A percentile compares a stretch with the other conserved stretches of the same genome.
phyloP scores from a whole-genome alignment of 2,797 vertebrate genomes.

The Arrhamphus sclerolepis region DNA sequence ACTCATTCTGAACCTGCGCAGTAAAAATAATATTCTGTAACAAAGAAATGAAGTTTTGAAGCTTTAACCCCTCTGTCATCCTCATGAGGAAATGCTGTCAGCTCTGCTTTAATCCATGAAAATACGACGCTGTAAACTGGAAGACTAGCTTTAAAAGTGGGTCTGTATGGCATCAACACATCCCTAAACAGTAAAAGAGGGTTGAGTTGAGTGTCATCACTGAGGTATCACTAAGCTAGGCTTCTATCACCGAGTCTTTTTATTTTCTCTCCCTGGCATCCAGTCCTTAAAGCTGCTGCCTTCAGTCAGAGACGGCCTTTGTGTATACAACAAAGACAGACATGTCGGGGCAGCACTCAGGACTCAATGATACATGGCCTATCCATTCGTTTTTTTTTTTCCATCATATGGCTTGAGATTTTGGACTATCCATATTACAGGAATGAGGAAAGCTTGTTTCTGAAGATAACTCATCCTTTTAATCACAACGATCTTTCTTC shows the following conservation, averaged over 20 bases:
- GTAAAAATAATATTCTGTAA: background rate
- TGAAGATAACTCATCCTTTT: too few species aligned
- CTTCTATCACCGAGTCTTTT: slow-evolving; percentile 63
- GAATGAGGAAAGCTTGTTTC: background rate
- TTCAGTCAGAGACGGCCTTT: slow-evolving; percentile 53
- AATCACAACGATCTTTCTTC: too few species aligned
- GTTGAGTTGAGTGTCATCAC: slow-evolving; percentile 65
- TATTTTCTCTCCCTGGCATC: slow-evolving; percentile 62
- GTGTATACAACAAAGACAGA: slow-evolving; percentile 47
- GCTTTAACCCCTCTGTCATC: slow-evolving; percentile 8
- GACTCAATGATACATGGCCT: slow-evolving; percentile 34
- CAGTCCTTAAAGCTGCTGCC: slow-evolving; percentile 55
- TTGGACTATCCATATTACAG: background rate
- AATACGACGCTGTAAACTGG: slow-evolving; percentile 40
- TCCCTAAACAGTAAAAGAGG: slow-evolving; percentile 59
- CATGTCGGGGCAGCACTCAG: slow-evolving; percentile 44
- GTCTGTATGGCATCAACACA: slow-evolving; percentile 44
- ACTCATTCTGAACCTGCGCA: background rate
- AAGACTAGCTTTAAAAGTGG: slow-evolving; percentile 42
- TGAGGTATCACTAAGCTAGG: slow-evolving; percentile 65
- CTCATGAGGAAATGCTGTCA: slow-evolving; percentile 9
- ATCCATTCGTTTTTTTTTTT: slow-evolving; percentile 27
- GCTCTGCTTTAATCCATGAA: slow-evolving; percentile 27
- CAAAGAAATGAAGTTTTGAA: background rate
- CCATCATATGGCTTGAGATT: background rate